phyloP scores from a whole-genome alignment of 2,888 invertebrate genomes.

The Acronicta aceris region DNA sequence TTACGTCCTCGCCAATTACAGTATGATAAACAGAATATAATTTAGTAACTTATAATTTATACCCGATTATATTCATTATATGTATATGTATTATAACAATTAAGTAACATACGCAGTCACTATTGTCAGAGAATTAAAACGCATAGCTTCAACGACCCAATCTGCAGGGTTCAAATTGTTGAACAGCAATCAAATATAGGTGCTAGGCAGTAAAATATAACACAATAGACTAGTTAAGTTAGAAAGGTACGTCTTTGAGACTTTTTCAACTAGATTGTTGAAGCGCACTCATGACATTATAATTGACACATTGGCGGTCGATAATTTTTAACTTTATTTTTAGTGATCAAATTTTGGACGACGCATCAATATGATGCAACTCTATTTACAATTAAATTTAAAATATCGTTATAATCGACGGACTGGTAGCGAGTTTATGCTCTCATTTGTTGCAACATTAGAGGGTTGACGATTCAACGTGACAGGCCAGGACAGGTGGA shows the following conservation, averaged over 20 bases:
- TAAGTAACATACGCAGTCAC: slow-evolving; percentile 29
- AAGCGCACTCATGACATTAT: slow-evolving; percentile 18
- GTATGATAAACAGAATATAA: slow-evolving; percentile 14
- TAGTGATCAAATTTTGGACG: slow-evolving; percentile 11
- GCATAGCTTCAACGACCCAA: slow-evolving; percentile 24
- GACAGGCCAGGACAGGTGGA: no score
- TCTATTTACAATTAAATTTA: slow-evolving; percentile 1
- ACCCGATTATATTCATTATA: slow-evolving; percentile 4
- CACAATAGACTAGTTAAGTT: background rate
- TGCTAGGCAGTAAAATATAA: background rate
- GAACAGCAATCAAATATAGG: slow-evolving; percentile 31
- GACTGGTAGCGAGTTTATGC: no score
- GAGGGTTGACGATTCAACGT: no score
- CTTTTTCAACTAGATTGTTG: slow-evolving; percentile 4
- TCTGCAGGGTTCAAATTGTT: slow-evolving; percentile 31
- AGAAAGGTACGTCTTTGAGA: background rate
- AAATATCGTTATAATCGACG: background rate
- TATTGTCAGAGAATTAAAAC: slow-evolving; percentile 26
- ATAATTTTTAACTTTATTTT: no score
- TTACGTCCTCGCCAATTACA: background rate
- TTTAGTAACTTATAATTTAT: slow-evolving; percentile 13
- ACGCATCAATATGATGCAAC: slow-evolving; percentile 48
- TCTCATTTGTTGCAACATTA: no score
- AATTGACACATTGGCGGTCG: no score
- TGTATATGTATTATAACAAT: slow-evolving; percentile 3